Percentiles rank a stretch among this genome's conserved stretches.
These are phyloP conservation scores for Gryllus bimaculatus DNA, from an alignment of 1,140 invertebrate genomes.

Conservation along the genomic window DNA sequence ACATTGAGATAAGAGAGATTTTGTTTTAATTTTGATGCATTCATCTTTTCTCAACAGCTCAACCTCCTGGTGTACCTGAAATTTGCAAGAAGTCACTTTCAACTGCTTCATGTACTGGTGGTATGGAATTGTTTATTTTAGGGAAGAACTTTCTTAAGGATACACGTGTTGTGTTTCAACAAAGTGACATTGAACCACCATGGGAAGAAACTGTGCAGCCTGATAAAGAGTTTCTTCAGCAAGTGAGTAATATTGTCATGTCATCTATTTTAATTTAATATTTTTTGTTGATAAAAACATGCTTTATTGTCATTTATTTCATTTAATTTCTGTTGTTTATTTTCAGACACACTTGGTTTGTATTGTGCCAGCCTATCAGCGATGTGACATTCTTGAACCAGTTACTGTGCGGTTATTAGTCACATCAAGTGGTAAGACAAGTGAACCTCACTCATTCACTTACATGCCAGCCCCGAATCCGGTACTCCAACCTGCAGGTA, in stretches of 20 bases:
- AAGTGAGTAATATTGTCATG: conserved; percentile 40
- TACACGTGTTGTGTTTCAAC: conserved; percentile 72
- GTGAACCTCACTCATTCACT: conserved; percentile 77
- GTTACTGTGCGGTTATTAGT: conserved; percentile 69
- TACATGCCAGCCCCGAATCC: conserved; percentile 74
- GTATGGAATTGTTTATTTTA: conserved; percentile 85
- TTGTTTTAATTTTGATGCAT: background rate
- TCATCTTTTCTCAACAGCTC: conserved; percentile 9
- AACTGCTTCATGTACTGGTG: conserved; percentile 68
- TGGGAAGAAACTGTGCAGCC: conserved; percentile 72
- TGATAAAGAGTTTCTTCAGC: conserved; percentile 75
- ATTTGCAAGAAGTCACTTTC: conserved; percentile 86
- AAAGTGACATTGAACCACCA: conserved; percentile 37
- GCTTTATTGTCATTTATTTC: no score
- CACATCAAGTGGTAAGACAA: conserved; percentile 75
- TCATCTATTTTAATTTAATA: no score
- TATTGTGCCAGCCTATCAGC: conserved; percentile 71
- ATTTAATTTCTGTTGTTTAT: no score
- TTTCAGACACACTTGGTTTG: conserved; percentile 88
- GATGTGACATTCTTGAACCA: conserved; percentile 51
- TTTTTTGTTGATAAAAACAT: no score
- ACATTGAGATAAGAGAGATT: background rate
- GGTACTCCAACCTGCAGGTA: conserved; percentile 23
- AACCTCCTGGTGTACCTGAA: conserved; percentile 86
- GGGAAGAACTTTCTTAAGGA: conserved; percentile 97